Conservation (phyloP, 2,113 vertebrate genomes). For the Acanthochromis polyacanthus region DNA sequence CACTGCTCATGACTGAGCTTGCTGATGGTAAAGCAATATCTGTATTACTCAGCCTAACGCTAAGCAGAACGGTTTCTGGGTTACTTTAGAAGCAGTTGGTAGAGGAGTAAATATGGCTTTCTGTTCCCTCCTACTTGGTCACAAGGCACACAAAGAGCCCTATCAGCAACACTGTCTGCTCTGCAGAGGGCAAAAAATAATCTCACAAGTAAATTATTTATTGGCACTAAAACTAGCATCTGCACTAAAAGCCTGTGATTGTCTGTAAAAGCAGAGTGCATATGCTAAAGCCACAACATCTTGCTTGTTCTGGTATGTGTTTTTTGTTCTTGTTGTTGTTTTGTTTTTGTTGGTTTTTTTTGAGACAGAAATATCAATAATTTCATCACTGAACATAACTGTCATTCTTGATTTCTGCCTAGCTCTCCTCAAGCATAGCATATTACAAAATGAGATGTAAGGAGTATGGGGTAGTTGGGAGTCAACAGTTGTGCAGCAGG, state of each 20-base stretch:
- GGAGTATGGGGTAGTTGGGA: no score
- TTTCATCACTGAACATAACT: no score
- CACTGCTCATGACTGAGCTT: constrained; percentile 72
- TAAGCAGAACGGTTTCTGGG: constrained; percentile 67
- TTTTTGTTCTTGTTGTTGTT: neutral
- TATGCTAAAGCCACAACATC: constrained; percentile 33
- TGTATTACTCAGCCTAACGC: constrained; percentile 19
- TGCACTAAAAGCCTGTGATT: constrained; percentile 87
- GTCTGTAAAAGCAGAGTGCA: constrained; percentile 52
- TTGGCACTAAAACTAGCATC: constrained; percentile 63
- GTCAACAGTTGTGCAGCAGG: no score
- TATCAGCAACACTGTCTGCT: constrained; percentile 82
- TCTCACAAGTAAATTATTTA: constrained; percentile 92
- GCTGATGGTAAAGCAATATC: constrained; percentile 5
- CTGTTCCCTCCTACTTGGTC: constrained; percentile 64
- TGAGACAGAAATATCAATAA: neutral
- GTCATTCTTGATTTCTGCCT: no score
- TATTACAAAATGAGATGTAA: no score
- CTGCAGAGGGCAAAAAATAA: constrained; percentile 75
- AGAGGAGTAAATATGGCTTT: constrained; percentile 65
- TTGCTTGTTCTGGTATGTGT: constrained; percentile 30
- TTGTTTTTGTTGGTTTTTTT: neutral
- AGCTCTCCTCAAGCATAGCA: no score
- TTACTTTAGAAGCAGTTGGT: constrained; percentile 62
- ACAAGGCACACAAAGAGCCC: constrained; percentile 75